Evolutionary conservation across 2,113 vertebrate genomes (phyloP).

Genomic region (Paedocypris sp.): DNA sequence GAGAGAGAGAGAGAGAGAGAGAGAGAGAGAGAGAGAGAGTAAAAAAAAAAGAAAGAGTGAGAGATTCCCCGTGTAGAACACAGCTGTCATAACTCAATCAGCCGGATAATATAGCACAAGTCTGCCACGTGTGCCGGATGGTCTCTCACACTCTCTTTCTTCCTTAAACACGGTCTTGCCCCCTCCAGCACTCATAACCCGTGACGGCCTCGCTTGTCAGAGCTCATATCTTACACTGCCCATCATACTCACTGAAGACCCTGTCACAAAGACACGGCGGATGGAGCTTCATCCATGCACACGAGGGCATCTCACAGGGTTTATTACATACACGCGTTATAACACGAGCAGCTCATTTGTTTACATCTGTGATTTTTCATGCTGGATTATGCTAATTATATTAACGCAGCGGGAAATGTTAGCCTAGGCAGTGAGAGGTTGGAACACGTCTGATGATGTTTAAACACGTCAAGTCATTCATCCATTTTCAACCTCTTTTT

Average conservation of each 20-base stretch:
- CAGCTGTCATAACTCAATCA: constrained; percentile 99
- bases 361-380: neutral
- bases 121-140: constrained; percentile 41
- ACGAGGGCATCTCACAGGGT: neutral
- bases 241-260: constrained; percentile 75
- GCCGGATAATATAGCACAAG: constrained; percentile 71
- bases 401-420: neutral
- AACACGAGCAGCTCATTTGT: neutral
- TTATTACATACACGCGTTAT: neutral
- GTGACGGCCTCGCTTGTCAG: constrained; percentile 69
- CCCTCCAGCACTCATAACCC: constrained; percentile 37
- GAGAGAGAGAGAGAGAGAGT: constrained; percentile 15
- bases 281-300: constrained; percentile 12
- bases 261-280: constrained; percentile 28
- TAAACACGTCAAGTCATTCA: no score
- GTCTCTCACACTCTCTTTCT: constrained; percentile 46
- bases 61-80: neutral
- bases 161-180: constrained; percentile 36
- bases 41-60: neutral
- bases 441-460: neutral
- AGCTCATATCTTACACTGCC: constrained; percentile 69
- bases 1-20: neutral
- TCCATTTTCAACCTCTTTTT: no score
- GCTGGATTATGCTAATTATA: constrained; percentile 6
- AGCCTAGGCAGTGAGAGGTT: neutral